Evolutionary conservation across 2,888 invertebrate genomes (phyloP), one percentile per base, ranked within the genome.

Genomic region (Lasioglossum calceatum): DNA sequence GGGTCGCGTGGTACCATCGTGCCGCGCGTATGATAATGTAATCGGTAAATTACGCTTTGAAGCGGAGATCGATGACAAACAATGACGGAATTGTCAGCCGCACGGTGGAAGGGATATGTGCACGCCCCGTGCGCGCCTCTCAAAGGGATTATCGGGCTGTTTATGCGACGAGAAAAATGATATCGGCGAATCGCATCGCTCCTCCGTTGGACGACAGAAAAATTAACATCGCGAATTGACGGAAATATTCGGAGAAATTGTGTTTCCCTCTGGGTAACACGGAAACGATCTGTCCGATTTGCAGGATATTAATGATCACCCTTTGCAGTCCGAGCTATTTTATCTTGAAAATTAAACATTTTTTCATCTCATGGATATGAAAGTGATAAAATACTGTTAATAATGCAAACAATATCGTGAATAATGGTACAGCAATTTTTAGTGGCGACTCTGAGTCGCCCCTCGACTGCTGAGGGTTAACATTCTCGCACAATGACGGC

Each of bases 21-120:
- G 67, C 47, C 5, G 36, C 54, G 27, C 42, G 78, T 19, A 67
- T 42, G 61, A n/a, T 80, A 86, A 86, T 81, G 78, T 75, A 50
- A 83, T 79, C 75, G 67, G 36, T 44, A 70, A 76, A 86, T 83
- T 84, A 81, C 70, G 83, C 50, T 81, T 70, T 47, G 54, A 44
- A 36, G 80, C 16, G 64, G 42, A 27, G 72, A 86, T 79, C 54
- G 78, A 71, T 64, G 75, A 27, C 47, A 27, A 70, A 76, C 58
- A 75, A 70, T 67, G 64, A 64, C n/a, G 71, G 47, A 74, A 82
- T 73, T 70, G 71, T 61, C 36, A 32, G n/a, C 16, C 32, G 23
- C 19, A 12, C 12, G 23, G 36, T 36, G 50, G 19, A 39, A 70
- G 39, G 36, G 71, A 71, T 64, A 36, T 27, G 23, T 42, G 39